Percentiles rank a stretch among this genome's conserved stretches.
These are phyloP conservation scores for Tamias sibiricus DNA, from an alignment of 2,113 vertebrate genomes.

Conservation along the genomic window DNA sequence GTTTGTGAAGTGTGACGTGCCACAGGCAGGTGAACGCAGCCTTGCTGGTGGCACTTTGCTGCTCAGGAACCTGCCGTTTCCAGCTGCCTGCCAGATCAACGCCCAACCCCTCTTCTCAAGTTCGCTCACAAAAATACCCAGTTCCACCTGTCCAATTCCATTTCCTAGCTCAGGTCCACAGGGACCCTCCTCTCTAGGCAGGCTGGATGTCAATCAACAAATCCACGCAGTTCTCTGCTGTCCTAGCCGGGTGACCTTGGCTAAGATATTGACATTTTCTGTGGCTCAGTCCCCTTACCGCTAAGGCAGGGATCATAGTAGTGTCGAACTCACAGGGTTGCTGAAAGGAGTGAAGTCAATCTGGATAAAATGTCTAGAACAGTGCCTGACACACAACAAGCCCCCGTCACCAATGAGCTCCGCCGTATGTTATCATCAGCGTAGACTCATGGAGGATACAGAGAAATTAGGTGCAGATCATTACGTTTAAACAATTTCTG, in stretches of 20 bases:
- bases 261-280: background rate
- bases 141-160: background rate
- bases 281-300: background rate
- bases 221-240: background rate
- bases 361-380: background rate
- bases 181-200: background rate
- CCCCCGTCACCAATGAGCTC: background rate
- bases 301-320: background rate
- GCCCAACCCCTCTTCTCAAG: background rate
- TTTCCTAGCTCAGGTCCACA: background rate
- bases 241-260: background rate
- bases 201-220: background rate
- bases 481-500: background rate
- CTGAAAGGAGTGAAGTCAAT: background rate
- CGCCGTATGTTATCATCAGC: background rate
- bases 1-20: background rate
- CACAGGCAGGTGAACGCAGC: accelerated
- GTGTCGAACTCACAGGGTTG: background rate
- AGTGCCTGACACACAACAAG: background rate
- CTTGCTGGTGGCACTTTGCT: background rate
- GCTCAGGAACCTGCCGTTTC: background rate
- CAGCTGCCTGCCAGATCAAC: background rate
- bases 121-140: background rate
- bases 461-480: background rate
- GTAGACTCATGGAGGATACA: background rate